These are phyloP conservation scores for Lanistes nyassanus DNA, from an alignment of 1,140 invertebrate species.

Conservation along the genomic window DNA sequence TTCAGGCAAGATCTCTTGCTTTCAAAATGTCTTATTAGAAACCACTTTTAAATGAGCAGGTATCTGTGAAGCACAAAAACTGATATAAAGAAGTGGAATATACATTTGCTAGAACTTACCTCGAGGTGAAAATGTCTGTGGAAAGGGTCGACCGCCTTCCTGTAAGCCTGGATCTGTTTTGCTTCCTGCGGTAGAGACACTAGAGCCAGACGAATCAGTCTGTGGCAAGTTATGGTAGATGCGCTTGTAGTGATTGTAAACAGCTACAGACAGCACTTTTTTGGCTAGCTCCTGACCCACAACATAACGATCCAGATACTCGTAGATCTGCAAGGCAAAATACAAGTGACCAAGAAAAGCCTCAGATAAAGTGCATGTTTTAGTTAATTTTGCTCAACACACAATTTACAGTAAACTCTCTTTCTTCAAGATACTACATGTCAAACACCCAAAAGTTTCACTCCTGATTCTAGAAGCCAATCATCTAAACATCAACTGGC, in stretches of 20 bases:
- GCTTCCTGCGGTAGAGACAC: slow-evolving; percentile 3
- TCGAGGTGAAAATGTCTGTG: slow-evolving; percentile 38
- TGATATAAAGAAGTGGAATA: neutral
- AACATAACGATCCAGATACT: slow-evolving; percentile 94
- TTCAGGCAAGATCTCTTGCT: too few relatives aligned
- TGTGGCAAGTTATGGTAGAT: slow-evolving; percentile 89
- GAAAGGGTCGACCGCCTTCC: slow-evolving; percentile 29
- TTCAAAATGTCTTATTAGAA: too few relatives aligned
- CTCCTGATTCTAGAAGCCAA: too few relatives aligned
- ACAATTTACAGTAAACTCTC: too few relatives aligned
- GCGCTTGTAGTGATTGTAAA: slow-evolving; percentile 99
- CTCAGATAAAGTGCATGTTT: too few relatives aligned
- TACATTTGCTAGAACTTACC: slow-evolving; percentile 19
- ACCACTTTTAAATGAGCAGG: too few relatives aligned
- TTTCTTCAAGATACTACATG: too few relatives aligned
- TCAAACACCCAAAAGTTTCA: too few relatives aligned
- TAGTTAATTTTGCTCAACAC: too few relatives aligned
- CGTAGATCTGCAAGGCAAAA: slow-evolving; percentile 78
- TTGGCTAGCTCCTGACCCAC: slow-evolving; percentile 99
- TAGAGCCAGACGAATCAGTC: neutral
- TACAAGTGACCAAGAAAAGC: too few relatives aligned
- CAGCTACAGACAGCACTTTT: slow-evolving; percentile 97
- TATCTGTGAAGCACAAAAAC: too few relatives aligned
- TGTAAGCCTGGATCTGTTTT: slow-evolving; percentile 20
- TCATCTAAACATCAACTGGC: too few relatives aligned